These are phyloP conservation scores for Polydrusus cervinus DNA, from an alignment of 2,888 invertebrate species.

Conservation along the genomic window DNA sequence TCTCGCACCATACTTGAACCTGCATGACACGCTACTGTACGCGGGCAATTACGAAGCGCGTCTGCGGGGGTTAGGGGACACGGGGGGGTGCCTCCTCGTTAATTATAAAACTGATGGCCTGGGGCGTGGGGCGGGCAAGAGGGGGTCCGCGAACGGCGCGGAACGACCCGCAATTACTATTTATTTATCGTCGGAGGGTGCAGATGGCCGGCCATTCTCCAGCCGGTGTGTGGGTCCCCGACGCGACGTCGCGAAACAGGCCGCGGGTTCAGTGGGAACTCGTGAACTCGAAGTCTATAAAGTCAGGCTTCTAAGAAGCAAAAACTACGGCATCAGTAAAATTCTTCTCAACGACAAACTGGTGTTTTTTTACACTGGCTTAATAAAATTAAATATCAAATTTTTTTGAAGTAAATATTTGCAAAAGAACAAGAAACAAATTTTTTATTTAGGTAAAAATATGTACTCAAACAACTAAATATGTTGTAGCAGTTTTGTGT, in stretches of 20 bases:
- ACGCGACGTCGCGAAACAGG: slow-evolving; percentile 40
- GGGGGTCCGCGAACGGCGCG: slow-evolving; percentile 42
- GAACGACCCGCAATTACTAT: slow-evolving; percentile 40
- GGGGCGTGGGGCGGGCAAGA: slow-evolving; percentile 4
- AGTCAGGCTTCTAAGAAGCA: no score
- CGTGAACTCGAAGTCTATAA: slow-evolving; percentile 17
- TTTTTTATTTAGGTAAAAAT: no score
- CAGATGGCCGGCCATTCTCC: slow-evolving; percentile 37
- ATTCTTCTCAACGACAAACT: no score
- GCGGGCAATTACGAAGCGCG: slow-evolving; percentile 47
- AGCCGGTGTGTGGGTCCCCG: slow-evolving; percentile 38
- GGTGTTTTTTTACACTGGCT: no score
- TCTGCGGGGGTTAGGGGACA: slow-evolving; percentile 26
- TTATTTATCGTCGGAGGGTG: slow-evolving; percentile 41
- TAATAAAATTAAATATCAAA: no score
- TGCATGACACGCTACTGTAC: not conserved
- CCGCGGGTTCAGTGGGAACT: slow-evolving; percentile 42
- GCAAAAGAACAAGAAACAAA: no score
- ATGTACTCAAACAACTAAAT: no score
- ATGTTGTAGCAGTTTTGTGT: no score
- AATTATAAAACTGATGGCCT: slow-evolving; percentile 48
- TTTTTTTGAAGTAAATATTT: no score
- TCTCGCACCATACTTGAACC: no score
- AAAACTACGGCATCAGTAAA: no score
- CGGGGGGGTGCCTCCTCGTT: slow-evolving; percentile 42